phyloP scores from a whole-genome alignment of 1,140 invertebrate species.

The Drosophila santomea region DNA sequence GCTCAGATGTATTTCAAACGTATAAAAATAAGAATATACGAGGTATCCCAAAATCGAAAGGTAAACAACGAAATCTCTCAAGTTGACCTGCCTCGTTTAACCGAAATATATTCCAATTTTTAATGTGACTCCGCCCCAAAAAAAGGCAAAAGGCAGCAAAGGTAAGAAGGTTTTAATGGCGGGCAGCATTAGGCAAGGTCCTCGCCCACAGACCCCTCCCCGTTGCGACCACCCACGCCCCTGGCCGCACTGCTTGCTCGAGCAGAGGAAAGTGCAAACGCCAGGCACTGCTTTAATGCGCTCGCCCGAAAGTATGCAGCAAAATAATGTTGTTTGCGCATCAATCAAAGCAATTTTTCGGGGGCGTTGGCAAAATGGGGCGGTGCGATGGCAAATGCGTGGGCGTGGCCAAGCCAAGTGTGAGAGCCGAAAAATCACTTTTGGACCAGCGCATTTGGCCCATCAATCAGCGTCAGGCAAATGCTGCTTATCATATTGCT shows the following conservation, averaged over 20 bases:
- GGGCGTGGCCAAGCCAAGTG: constrained; percentile 9
- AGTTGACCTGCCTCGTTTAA: constrained; percentile 45
- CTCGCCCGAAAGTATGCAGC: constrained; percentile 32
- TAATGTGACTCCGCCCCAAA: constrained; percentile 44
- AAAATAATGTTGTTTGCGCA: constrained; percentile 43
- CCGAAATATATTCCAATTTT: constrained; percentile 56
- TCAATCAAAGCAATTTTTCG: constrained; percentile 35
- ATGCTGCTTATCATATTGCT: constrained; percentile 43
- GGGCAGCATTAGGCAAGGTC: constrained; percentile 19
- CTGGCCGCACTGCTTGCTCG: neutral
- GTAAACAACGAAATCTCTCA: neutral
- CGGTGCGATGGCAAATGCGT: neutral
- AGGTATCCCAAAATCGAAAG: constrained; percentile 23
- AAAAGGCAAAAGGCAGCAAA: constrained; percentile 22
- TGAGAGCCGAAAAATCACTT: constrained; percentile 31
- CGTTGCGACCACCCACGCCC: neutral
- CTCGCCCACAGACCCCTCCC: neutral
- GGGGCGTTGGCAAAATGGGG: too few species aligned
- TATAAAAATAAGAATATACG: neutral
- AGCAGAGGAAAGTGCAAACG: constrained; percentile 26
- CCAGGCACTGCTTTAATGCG: constrained; percentile 33
- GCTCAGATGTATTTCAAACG: neutral
- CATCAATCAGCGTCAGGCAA: constrained; percentile 67
- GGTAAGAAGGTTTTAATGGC: constrained; percentile 28
- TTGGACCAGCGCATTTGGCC: constrained; percentile 22